Evolutionary conservation across 1,140 invertebrate genomes (phyloP), one percentile per base, ranked within the genome.

Genomic region (Lepidurus apus): DNA sequence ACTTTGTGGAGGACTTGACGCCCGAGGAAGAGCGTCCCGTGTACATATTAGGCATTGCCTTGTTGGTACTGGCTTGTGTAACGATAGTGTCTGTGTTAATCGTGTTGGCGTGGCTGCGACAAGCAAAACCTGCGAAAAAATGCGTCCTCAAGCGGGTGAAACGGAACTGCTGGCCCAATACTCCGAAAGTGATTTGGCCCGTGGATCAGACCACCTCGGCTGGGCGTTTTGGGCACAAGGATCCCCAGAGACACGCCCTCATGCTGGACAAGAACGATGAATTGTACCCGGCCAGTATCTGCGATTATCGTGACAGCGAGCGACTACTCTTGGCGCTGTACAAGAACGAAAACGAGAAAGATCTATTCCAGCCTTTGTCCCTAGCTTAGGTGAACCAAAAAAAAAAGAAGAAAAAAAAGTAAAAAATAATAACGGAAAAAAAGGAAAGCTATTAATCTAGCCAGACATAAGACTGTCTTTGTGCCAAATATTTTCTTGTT

Each of bases 251-350:
- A 21, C 53, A 65, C 13, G 53, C 53, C 53, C 53, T 65, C 21
- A 21, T 65, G 17, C 53, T 21, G 53, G 53, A 65, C 17, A 65
- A 65, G 53, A 65, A 65, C 53, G 53, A 65, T 4, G 53, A 65
- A n/a, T 65, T 65, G 53, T 65, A 65, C 53, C 53, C 53, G 53
- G 53, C 53, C 53, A 65, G 53, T 21, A 65, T 65, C 53, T 65
- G 53, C 53, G 53, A 65, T 65, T 65, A 65, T 8, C 53, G n/a
- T n/a, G 53, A 65, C 53, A 65, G 53, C 53, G 53, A 65, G 53
- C 53, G 53, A 65, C 53, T 65, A 21, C 53, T 65, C 21, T 17
- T 65, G 53, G 53, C 53, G 53, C 21, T 65, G 53, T 65, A 65
- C 53, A 65, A 65, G 53, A 65, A 65, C n/a, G 53, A 21, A 17